A percentile compares a stretch with the other conserved stretches of the same genome.
Evolutionary conservation across 2,888 invertebrate genomes (phyloP).

Genomic region (Cordilura impudica): DNA sequence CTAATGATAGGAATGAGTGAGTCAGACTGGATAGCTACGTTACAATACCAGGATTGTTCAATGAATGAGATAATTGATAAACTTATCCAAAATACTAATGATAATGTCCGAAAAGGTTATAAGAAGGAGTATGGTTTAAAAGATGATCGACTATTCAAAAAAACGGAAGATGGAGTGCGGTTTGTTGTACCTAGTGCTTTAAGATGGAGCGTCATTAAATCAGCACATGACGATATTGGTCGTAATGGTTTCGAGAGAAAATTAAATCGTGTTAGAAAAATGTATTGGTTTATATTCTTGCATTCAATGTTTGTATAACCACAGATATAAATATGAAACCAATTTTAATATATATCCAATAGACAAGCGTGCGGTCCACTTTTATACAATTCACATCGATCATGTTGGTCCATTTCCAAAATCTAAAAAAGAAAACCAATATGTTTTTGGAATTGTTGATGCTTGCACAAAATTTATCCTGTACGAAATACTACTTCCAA

Average conservation of each 20-base stretch:
- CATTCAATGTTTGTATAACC: slow-evolving; percentile 49
- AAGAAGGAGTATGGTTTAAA: slow-evolving; percentile 35
- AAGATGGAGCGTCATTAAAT: slow-evolving; percentile 42
- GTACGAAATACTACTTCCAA: slow-evolving; percentile 42
- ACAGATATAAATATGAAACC: slow-evolving; percentile 43
- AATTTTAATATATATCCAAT: slow-evolving; percentile 44
- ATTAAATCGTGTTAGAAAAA: slow-evolving; percentile 1
- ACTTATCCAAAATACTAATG: not conserved
- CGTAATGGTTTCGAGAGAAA: slow-evolving; percentile 46
- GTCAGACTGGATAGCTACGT: slow-evolving; percentile 40
- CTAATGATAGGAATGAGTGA: slow-evolving; percentile 23
- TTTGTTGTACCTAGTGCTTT: slow-evolving; percentile 31
- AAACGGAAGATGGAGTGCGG: slow-evolving; percentile 12
- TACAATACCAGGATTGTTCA: slow-evolving; percentile 24
- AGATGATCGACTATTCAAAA: slow-evolving; percentile 28
- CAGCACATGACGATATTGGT: slow-evolving; percentile 44
- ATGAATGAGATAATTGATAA: slow-evolving; percentile 7
- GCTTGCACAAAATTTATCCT: slow-evolving; percentile 41
- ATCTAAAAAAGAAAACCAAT: slow-evolving; percentile 56
- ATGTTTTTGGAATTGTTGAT: slow-evolving; percentile 45
- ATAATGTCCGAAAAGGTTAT: not conserved
- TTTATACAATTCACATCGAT: slow-evolving; percentile 71
- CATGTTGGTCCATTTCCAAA: slow-evolving; percentile 70
- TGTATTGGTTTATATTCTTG: slow-evolving; percentile 45
- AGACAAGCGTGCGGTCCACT: slow-evolving; percentile 58